These are phyloP conservation scores for Nymphalis urticae DNA, from an alignment of 2,888 invertebrate species.

Conservation along the genomic window DNA sequence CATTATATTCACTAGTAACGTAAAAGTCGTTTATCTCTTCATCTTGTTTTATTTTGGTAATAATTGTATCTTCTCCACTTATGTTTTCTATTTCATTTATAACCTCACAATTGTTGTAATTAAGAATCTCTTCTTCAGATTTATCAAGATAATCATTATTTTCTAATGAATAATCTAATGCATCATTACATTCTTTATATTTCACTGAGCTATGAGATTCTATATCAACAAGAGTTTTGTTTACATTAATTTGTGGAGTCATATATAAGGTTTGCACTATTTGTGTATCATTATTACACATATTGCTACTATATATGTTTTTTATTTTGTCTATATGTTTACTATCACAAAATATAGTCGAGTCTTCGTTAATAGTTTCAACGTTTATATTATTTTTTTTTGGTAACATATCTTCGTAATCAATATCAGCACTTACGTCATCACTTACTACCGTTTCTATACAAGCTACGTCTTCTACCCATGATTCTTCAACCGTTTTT, in stretches of 20 bases:
- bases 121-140: slow-evolving; percentile 39
- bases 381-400: slow-evolving; percentile 47
- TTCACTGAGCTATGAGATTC: slow-evolving; percentile 44
- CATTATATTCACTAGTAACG: slow-evolving; percentile 24
- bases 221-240: slow-evolving; percentile 55
- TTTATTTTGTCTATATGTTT: slow-evolving; percentile 57
- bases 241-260: slow-evolving; percentile 68
- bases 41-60: slow-evolving; percentile 22
- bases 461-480: slow-evolving; percentile 75
- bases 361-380: slow-evolving; percentile 44
- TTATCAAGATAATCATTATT: slow-evolving; percentile 23
- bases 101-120: slow-evolving; percentile 36
- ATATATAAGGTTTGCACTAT: slow-evolving; percentile 64
- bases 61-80: slow-evolving; percentile 33
- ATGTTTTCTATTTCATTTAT: slow-evolving; percentile 53
- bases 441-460: slow-evolving; percentile 75
- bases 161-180: slow-evolving; percentile 4
- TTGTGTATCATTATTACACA: slow-evolving; percentile 59
- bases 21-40: slow-evolving; percentile 38
- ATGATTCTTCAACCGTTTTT: slow-evolving; percentile 56
- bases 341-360: slow-evolving; percentile 41
- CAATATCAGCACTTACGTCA: slow-evolving; percentile 66
- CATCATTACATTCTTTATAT: slow-evolving; percentile 12
- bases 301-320: slow-evolving; percentile 61
- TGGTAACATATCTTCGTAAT: slow-evolving; percentile 56